Percentiles rank a stretch among this genome's conserved stretches.
phyloP scores from a whole-genome alignment of 2,888 invertebrate genomes.

The Alentia gelatinosa region DNA sequence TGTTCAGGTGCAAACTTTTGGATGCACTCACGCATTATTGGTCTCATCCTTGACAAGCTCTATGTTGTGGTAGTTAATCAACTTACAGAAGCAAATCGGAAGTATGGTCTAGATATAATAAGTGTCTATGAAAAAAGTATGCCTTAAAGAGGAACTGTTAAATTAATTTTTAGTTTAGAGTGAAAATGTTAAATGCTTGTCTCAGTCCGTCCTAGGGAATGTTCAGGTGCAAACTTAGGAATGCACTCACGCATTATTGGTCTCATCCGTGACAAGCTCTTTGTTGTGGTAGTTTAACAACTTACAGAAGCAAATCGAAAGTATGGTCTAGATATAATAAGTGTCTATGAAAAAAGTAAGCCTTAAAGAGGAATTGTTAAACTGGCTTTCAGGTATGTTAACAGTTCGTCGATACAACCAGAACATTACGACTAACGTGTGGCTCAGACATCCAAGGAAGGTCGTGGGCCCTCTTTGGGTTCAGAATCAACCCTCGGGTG shows the following conservation, averaged over 20 bases:
- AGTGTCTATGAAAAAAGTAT: too few relatives aligned
- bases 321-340: too few relatives aligned
- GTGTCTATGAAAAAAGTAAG: too few relatives aligned
- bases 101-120: too few relatives aligned
- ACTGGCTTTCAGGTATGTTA: not conserved
- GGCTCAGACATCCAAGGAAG: constrained; percentile 56
- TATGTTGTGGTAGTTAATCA: not conserved
- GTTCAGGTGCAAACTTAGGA: not conserved
- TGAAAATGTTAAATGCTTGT: not conserved
- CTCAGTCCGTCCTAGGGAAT: not conserved
- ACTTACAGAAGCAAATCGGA: too few relatives aligned
- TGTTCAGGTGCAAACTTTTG: not conserved
- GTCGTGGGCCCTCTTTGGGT: constrained; percentile 44
- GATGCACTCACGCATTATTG: not conserved
- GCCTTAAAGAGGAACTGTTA: too few relatives aligned
- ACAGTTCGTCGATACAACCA: not conserved
- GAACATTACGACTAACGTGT: not conserved
- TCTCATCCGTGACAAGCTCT: not conserved
- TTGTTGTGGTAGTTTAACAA: not conserved
- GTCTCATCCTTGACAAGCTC: not conserved
- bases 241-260: not conserved
- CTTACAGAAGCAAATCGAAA: too few relatives aligned
- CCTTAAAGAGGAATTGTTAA: too few relatives aligned
- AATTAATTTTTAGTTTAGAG: not conserved
- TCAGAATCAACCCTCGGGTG: not conserved